phyloP scores from a whole-genome alignment of 1,140 invertebrate species.

The Drosophila ercepeae region DNA sequence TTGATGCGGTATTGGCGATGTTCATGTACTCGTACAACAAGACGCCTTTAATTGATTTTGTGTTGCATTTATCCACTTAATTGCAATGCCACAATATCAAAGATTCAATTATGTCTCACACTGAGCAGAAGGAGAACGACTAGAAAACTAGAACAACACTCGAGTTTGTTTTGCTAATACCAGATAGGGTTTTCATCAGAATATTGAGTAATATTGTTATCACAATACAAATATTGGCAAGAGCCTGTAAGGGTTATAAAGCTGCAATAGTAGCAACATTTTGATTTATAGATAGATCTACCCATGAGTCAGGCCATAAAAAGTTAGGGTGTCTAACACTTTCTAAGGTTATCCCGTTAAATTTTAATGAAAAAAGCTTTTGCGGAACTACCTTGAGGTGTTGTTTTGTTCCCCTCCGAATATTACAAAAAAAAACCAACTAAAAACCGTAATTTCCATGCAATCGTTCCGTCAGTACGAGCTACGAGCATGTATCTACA shows the following conservation, averaged over 20 bases:
- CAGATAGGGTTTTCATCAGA: not conserved
- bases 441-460: conserved; percentile 42
- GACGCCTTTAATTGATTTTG: conserved; percentile 52
- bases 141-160: not conserved
- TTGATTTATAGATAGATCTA: conserved; percentile 15
- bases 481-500: conserved; percentile 15
- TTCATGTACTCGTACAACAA: conserved; percentile 16
- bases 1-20: conserved; percentile 1
- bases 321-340: conserved; percentile 26
- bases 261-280: conserved; percentile 17
- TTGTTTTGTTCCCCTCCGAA: conserved; percentile 16
- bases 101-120: conserved; percentile 30
- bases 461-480: conserved; percentile 22
- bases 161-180: too few species aligned
- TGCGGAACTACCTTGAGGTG: conserved; percentile 51
- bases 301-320: conserved; percentile 30
- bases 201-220: not conserved
- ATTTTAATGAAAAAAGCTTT: conserved; percentile 13
- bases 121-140: not conserved
- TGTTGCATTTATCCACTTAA: conserved; percentile 52
- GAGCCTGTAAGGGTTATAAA: not conserved
- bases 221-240: not conserved
- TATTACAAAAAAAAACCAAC: conserved; percentile 33
- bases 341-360: conserved; percentile 41
- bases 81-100: conserved; percentile 8